A percentile compares a stretch with the other conserved stretches of the same genome.
Evolutionary conservation across 2,888 invertebrate species (phyloP).

Genomic region (Chymomyza procnemis): DNA sequence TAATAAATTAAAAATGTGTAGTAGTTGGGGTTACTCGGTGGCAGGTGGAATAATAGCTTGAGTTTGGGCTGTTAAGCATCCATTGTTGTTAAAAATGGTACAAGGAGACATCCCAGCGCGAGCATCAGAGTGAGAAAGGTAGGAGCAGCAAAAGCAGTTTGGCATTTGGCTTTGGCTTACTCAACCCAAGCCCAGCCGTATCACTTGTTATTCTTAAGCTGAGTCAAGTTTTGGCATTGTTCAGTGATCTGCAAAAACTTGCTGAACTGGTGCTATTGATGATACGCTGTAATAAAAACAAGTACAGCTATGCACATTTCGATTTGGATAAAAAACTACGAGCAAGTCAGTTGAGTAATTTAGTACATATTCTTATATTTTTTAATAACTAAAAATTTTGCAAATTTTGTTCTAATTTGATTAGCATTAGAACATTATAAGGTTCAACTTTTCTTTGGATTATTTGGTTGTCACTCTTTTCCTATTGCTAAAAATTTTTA

Average conservation of each 20-base stretch:
- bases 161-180: neutral
- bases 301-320: neutral
- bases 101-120: neutral
- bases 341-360: no score
- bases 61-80: neutral
- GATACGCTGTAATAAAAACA: neutral
- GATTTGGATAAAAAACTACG: no score
- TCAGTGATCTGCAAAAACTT: neutral
- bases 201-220: neutral
- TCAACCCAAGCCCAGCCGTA: no score
- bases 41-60: neutral
- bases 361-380: no score
- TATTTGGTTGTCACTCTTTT: no score
- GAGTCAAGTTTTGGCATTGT: neutral
- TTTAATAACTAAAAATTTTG: no score
- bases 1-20: conserved; percentile 75
- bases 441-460: no score
- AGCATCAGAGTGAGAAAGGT: neutral
- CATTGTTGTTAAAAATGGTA: neutral
- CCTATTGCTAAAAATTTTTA: no score
- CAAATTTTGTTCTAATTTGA: no score
- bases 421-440: no score
- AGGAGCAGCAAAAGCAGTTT: neutral
- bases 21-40: conserved; percentile 30
- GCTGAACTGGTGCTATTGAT: neutral